Evolutionary conservation across 2,113 vertebrate species (phyloP), one percentile per base, ranked within the genome.

Genomic region (Heliornis fulica): DNA sequence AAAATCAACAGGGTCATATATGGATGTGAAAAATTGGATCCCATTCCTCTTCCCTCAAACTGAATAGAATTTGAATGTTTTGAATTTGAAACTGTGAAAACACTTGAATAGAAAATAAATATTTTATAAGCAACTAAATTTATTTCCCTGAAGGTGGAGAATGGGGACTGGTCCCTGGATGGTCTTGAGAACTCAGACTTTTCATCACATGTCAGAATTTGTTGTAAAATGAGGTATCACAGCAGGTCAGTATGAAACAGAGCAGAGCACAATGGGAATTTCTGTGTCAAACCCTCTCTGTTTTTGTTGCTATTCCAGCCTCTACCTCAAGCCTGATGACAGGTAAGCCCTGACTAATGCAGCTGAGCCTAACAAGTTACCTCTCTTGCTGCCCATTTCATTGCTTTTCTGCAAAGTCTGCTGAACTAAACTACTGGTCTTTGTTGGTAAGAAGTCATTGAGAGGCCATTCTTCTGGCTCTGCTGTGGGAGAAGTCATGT

Each of bases 41-140:
- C 9, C 14, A 40, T 80, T 79, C 61, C 16, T 13, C 22, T 53
- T 83, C 59, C 4, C 38, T 70, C 56, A 80, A 77, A 91, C 11
- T 3, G 17, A 89, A 72, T 5, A 69, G 10, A 1, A 18, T 83
- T 66, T 80, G 28, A 85, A 81, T 54, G 26, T 40, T 88, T 90
- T 88, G 36, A 26, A 36, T 59, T 88, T 81, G 36, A 80, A 92
- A 80, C 20, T 50, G 36, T 72, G 72, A 65, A 38, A 72, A 77
- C 8, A 46, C 12, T 91, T 80, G 75, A 85, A 79, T 79, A 84
- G n/a, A 87, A 74, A 83, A 54, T 48, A 74, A 83, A 80, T 88
- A 66, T 45, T 91, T 91, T 64, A 60, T 93, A 46, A 77, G 41
- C 40, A 94, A 94, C 75, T 43, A 95, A 86, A 61, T 72, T 65